phyloP scores from a whole-genome alignment of 1,140 invertebrate genomes.

The Halyomorpha halys region DNA sequence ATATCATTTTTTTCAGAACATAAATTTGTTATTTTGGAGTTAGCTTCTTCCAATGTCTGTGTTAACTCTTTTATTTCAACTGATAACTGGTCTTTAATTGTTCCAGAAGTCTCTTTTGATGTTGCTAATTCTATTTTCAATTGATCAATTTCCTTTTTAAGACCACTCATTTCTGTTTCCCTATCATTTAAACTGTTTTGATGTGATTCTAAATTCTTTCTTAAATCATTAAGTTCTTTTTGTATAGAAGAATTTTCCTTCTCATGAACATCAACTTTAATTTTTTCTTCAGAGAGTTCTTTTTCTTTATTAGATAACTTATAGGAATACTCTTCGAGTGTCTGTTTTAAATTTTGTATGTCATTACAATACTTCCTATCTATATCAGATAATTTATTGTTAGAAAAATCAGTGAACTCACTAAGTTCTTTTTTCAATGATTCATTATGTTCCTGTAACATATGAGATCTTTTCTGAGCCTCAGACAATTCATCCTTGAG shows the following conservation, averaged over 20 bases:
- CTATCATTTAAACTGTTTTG: constrained; percentile 34
- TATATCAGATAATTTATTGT: constrained; percentile 38
- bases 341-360: constrained; percentile 37
- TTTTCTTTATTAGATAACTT: constrained; percentile 39
- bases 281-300: constrained; percentile 38
- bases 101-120: neutral
- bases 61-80: neutral
- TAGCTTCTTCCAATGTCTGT: neutral
- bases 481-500: constrained; percentile 13
- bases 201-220: constrained; percentile 35
- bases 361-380: constrained; percentile 39
- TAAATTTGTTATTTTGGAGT: neutral
- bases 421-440: constrained; percentile 5
- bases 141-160: constrained; percentile 16
- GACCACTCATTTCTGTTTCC: constrained; percentile 36
- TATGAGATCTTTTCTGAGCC: constrained; percentile 15
- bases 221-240: constrained; percentile 34
- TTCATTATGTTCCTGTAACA: constrained; percentile 10
- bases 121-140: constrained; percentile 3
- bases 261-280: constrained; percentile 34
- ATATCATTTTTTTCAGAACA: neutral
- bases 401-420: constrained; percentile 11
- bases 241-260: constrained; percentile 28
- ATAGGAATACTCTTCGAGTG: constrained; percentile 25
- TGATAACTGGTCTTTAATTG: neutral